A percentile compares a stretch with the other conserved stretches of the same genome.
Conservation (phyloP, 1,140 invertebrate genomes). For the Drosophila nigrodunni region DNA sequence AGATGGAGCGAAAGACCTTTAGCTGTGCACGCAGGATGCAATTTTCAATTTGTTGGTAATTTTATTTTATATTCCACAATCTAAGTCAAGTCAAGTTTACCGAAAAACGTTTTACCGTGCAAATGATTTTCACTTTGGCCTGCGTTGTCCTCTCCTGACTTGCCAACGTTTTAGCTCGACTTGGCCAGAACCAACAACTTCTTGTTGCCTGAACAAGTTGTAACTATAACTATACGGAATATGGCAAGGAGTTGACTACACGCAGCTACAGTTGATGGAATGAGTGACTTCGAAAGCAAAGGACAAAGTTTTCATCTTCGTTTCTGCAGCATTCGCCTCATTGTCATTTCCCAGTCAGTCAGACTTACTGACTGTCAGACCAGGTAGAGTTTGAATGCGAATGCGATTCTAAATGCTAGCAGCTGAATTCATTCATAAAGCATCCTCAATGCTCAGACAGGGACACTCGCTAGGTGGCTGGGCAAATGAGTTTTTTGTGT, state of each 20-base stretch:
- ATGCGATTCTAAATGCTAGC: constrained; percentile 35
- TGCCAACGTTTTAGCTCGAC: constrained; percentile 6
- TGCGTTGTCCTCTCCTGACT: constrained; percentile 2
- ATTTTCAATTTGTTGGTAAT: constrained; percentile 83
- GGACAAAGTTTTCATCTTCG: constrained; percentile 68
- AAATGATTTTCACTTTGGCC: constrained; percentile 78
- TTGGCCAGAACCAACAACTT: constrained; percentile 31
- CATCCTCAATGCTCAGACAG: constrained; percentile 41
- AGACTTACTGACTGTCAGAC: neutral
- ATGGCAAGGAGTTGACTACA: constrained; percentile 22
- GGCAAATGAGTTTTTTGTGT: constrained; percentile 65
- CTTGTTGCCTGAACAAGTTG: constrained; percentile 57
- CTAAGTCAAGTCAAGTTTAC: constrained; percentile 81
- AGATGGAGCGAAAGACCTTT: neutral
- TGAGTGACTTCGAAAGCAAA: constrained; percentile 34
- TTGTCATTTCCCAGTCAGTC: constrained; percentile 58
- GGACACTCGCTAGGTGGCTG: constrained; percentile 37
- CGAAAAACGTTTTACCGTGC: constrained; percentile 82
- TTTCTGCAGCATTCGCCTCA: constrained; percentile 47
- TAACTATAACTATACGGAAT: constrained; percentile 61
- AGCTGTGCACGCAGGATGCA: constrained; percentile 73
- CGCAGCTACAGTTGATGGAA: constrained; percentile 14
- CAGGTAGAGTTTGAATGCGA: constrained; percentile 37
- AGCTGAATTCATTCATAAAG: constrained; percentile 77
- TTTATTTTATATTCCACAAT: constrained; percentile 81